These are phyloP conservation scores for Agrypnus murinus DNA, from an alignment of 2,888 invertebrate genomes.

Conservation along the genomic window DNA sequence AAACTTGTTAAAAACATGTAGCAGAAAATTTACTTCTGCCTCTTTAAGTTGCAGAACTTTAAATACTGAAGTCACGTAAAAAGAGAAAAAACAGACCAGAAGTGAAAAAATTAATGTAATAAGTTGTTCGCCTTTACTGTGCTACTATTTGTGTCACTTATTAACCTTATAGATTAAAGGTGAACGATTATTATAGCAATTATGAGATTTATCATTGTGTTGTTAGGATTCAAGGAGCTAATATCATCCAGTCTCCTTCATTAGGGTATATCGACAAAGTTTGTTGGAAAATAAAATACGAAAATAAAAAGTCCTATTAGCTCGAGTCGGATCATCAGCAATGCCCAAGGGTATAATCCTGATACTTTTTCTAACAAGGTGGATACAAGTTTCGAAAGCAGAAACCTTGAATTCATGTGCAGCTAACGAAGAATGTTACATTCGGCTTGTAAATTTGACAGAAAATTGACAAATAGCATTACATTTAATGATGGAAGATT, in stretches of 20 bases:
- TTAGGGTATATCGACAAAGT: slow-evolving; percentile 46
- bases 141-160: too few species aligned
- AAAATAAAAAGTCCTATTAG: slow-evolving; percentile 56
- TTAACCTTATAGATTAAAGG: too few species aligned
- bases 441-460: slow-evolving; percentile 8
- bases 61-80: too few species aligned
- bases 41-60: neutral
- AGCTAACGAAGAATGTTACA: slow-evolving; percentile 20
- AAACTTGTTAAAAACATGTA: too few species aligned
- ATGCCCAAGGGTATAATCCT: slow-evolving; percentile 53
- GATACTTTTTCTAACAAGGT: slow-evolving; percentile 52
- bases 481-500: neutral
- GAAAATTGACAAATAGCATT: neutral
- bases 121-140: too few species aligned
- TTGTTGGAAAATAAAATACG: slow-evolving; percentile 51
- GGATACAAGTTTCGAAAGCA: slow-evolving; percentile 41
- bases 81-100: too few species aligned
- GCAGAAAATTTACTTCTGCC: too few species aligned
- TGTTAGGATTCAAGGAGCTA: slow-evolving; percentile 28
- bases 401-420: slow-evolving; percentile 34
- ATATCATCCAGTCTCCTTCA: slow-evolving; percentile 41
- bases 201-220: slow-evolving; percentile 1
- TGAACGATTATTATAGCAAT: neutral
- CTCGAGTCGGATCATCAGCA: slow-evolving; percentile 54
- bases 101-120: too few species aligned